Percentiles rank a stretch among this genome's conserved stretches.
phyloP scores from a whole-genome alignment of 2,888 invertebrate genomes.

The Catocala fraxini region DNA sequence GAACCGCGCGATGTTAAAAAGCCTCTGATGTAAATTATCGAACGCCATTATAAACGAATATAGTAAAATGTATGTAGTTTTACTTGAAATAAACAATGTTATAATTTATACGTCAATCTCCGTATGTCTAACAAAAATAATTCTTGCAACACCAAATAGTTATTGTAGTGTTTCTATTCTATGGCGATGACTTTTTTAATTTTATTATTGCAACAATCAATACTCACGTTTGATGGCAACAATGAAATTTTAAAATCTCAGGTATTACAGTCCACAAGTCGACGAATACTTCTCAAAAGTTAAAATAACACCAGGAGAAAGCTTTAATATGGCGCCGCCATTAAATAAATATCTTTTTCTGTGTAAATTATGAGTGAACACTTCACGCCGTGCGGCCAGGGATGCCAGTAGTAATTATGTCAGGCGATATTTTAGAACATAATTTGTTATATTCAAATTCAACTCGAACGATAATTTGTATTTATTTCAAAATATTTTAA shows the following conservation, averaged over 20 bases:
- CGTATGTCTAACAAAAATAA: conserved; percentile 46
- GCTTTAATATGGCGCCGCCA: conserved; percentile 35
- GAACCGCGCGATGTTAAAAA: too few relatives aligned
- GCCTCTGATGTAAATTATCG: not conserved
- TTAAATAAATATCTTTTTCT: conserved; percentile 34
- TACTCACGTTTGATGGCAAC: conserved; percentile 82
- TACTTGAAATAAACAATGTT: conserved; percentile 22
- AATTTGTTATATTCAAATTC: too few relatives aligned
- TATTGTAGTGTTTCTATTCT: conserved; percentile 77
- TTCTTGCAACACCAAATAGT: conserved; percentile 80
- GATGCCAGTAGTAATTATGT: conserved; percentile 40
- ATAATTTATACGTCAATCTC: conserved; percentile 37
- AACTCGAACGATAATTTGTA: too few relatives aligned
- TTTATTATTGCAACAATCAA: conserved; percentile 82
- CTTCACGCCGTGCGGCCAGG: conserved; percentile 27
- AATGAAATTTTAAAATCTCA: conserved; percentile 52
- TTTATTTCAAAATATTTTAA: too few relatives aligned
- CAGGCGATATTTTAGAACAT: too few relatives aligned
- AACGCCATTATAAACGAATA: not conserved
- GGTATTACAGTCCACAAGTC: conserved; percentile 16
- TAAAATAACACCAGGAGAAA: conserved; percentile 3
- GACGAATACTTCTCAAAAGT: not conserved
- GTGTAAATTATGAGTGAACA: conserved; percentile 37
- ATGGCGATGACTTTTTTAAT: conserved; percentile 65
- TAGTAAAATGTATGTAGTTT: too few relatives aligned